Base-by-base conservation (phyloP, 2,113 vertebrate species). In the Misgurnus anguillicaudatus region DNA sequence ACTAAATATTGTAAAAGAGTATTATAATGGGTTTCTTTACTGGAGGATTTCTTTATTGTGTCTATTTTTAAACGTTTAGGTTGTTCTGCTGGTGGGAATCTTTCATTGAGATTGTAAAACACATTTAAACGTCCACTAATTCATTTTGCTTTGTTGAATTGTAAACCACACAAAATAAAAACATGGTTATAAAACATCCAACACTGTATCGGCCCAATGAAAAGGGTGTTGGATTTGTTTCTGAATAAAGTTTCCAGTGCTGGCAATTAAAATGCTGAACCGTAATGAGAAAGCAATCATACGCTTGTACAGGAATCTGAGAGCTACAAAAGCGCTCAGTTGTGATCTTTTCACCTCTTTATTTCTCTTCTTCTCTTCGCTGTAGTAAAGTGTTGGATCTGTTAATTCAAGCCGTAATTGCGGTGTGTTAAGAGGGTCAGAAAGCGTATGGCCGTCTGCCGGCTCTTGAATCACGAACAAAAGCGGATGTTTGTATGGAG, bases 371-470 rank as follows among this genome's bases (percentile, higher is more conserved):
- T 88, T 84, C 85, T 75, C 85, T 79, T 78, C 87, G 87, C 83
- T 85, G 88, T 4, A 14, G 87, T 89, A 90, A 93, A 90, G 92
- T 91, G 87, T 91, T 88, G 89, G 90, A 86, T 89, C 84, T 86
- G 86, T 92, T 92, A 92, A 93, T 92, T 91, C 92, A 92, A 93
- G 87, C 86, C 91, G 88, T 90, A 92, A 92, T 92, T 92, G 91
- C 83, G 67, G 88, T 89, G 90, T 88, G 85, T 87, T 84, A 79
- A 64, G 61, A 79, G 86, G 90, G 88, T 87, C 78, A 83, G 81
- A 84, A 82, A 81, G 75, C 87, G 87, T 89, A 76, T 84, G 80
- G 41, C 78, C 68, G 70, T 85, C 88, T 82, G 84, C 60, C 73
- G 76, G 45, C 79, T 82, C 77, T 41, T 61, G 75, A 84, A 61